These are phyloP conservation scores for Coptodon rendalli DNA, from an alignment of 2,113 vertebrate species.

Conservation along the genomic window DNA sequence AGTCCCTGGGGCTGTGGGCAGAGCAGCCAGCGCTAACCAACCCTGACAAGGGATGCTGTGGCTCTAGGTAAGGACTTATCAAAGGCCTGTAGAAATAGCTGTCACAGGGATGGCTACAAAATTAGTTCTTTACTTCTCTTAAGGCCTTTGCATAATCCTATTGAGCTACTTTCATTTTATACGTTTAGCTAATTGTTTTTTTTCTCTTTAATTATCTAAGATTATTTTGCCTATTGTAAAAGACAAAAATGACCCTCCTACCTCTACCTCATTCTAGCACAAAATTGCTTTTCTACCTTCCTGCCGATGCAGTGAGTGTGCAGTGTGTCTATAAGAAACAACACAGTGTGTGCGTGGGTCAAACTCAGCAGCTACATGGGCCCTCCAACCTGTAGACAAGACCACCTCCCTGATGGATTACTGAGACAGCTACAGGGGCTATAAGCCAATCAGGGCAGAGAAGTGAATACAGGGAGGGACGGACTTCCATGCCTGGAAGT, in stretches of 20 bases:
- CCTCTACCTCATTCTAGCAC: neutral
- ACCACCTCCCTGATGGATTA: conserved; percentile 6
- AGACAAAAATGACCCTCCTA: neutral
- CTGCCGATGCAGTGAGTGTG: neutral
- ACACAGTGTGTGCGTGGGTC: conserved; percentile 7
- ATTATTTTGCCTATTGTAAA: neutral
- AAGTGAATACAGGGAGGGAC: conserved; percentile 33
- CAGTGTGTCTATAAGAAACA: neutral
- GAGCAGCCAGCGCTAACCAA: conserved; percentile 52
- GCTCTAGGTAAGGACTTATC: conserved; percentile 46
- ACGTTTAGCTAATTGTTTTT: neutral
- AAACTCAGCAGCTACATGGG: conserved; percentile 38
- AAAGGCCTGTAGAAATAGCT: conserved; percentile 15
- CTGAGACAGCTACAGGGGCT: conserved; percentile 30
- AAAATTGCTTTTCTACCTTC: conserved; percentile 1
- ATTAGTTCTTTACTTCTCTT: neutral
- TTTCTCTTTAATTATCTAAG: neutral
- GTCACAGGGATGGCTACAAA: conserved; percentile 13
- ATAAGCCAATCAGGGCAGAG: conserved; percentile 46
- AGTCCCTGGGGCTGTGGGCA: conserved; percentile 49
- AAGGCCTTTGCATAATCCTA: neutral
- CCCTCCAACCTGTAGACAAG: conserved; percentile 45
- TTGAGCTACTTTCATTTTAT: neutral
- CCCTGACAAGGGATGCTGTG: conserved; percentile 54
- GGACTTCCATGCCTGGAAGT: conserved; percentile 22